A percentile compares a stretch with the other conserved stretches of the same genome.
These are phyloP conservation scores for Puffinus mauretanicus DNA, from an alignment of 2,113 vertebrate species.

Conservation along the genomic window DNA sequence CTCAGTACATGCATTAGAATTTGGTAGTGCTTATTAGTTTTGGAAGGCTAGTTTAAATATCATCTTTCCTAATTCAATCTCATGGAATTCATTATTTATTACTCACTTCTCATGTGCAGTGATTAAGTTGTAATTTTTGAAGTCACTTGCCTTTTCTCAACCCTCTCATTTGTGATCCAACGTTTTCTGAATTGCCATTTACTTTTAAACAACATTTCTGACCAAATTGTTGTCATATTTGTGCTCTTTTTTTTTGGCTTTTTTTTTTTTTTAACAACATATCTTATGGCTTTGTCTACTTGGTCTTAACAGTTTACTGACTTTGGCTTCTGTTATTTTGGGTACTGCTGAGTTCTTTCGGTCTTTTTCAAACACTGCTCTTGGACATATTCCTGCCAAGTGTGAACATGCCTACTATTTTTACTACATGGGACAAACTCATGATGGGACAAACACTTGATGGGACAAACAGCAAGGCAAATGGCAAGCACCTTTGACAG, in stretches of 20 bases:
- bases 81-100: constrained; percentile 34
- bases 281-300: not conserved
- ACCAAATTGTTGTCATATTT: not conserved
- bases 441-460: not conserved
- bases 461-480: not conserved
- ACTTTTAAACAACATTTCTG: not conserved
- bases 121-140: not conserved
- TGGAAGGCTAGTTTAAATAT: constrained; percentile 4
- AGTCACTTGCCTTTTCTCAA: not conserved
- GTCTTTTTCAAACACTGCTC: not conserved
- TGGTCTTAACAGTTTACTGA: not conserved
- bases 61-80: constrained; percentile 7
- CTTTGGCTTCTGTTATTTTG: not conserved
- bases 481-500: not conserved
- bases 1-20: not conserved
- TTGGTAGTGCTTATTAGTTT: constrained; percentile 21
- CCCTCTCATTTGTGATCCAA: not conserved
- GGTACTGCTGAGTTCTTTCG: not conserved
- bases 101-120: not conserved
- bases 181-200: not conserved
- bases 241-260: too few relatives aligned
- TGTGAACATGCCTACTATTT: not conserved
- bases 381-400: not conserved
- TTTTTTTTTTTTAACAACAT: not conserved
- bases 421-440: not conserved